Base-by-base conservation (phyloP, 2,888 invertebrate genomes). In the Machimus atricapillus region DNA sequence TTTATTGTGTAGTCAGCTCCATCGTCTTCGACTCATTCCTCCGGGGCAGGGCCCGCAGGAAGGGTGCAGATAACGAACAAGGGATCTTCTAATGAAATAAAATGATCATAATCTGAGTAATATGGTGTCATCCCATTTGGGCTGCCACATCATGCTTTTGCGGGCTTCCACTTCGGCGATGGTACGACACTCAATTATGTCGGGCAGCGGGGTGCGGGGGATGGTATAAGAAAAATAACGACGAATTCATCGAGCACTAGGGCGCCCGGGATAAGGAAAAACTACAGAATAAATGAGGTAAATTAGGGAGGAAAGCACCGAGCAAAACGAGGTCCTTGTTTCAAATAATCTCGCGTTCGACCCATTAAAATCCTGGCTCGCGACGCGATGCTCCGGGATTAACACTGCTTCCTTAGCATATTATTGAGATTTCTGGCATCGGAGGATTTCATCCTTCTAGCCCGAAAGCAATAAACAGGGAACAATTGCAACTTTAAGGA, bases 41-140 rank as follows among this genome's bases (percentile, higher is more conserved):
- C 56, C 66, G 12, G 66, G 66, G 23, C 23, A 27, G 12, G 27
- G 66, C 66, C 34, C 40, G 23, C 27, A 40, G 58, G 40, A 83
- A 83, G 83, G 83, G 40, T 58, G 66, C 83, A 37, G 74, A 86
- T 52, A 23, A 52, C 66, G 83, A 87, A 87, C 73, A 74, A 40
- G 82, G 86, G 81, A 87, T 87, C 87, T 87, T 82, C 86, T 87
- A 87, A 87, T 87, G 87, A 87, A 87, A 87, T 87, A 87, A 87
- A 87, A 86, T 83, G 87, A 87, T 87, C 86, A 87, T 87, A 87
- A 87, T 87, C 87, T 86, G 86, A 87, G 82, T 87, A 87, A 87
- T 86, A 86, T 86, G 87, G 87, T 87, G 87, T 86, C 87, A 86
- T 86, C 83, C 83, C 73, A 81, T 81, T 56, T 81, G 78, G 43